Conservation (phyloP, 2,113 vertebrate genomes). For the Ageneiosus marmoratus region DNA sequence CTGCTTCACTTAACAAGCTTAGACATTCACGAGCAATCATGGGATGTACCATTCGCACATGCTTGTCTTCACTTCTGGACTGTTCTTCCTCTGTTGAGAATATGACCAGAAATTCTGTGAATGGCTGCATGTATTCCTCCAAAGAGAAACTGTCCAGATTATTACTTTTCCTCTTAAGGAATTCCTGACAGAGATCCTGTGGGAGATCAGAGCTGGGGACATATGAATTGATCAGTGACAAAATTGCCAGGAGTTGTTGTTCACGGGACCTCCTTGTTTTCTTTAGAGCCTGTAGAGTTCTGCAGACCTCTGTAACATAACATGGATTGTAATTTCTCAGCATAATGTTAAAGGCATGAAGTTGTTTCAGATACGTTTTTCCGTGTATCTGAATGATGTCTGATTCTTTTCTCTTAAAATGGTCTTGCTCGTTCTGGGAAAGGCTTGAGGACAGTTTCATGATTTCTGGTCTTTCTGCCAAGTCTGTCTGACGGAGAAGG, state of each 20-base stretch:
- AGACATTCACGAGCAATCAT: slow-evolving; percentile 38
- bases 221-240: slow-evolving; percentile 55
- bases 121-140: slow-evolving; percentile 50
- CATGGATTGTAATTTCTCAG: slow-evolving; percentile 16
- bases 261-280: background rate
- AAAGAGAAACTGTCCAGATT: slow-evolving; percentile 5
- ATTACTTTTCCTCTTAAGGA: slow-evolving; percentile 40
- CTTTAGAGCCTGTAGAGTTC: accelerated
- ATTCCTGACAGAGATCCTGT: slow-evolving; percentile 50
- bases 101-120: slow-evolving; percentile 23
- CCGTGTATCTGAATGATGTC: background rate
- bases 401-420: background rate
- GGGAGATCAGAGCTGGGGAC: slow-evolving; percentile 51
- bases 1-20: slow-evolving; percentile 1
- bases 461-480: accelerated
- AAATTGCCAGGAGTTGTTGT: slow-evolving; percentile 49
- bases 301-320: background rate
- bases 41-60: slow-evolving; percentile 49
- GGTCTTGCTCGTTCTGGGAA: background rate
- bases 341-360: slow-evolving; percentile 61
- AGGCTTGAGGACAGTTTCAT: background rate
- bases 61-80: background rate
- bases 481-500: background rate
- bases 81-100: slow-evolving; percentile 9
- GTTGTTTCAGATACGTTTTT: background rate